Conservation (phyloP, 2,888 invertebrate species). For the Leucoptera coffeella region DNA sequence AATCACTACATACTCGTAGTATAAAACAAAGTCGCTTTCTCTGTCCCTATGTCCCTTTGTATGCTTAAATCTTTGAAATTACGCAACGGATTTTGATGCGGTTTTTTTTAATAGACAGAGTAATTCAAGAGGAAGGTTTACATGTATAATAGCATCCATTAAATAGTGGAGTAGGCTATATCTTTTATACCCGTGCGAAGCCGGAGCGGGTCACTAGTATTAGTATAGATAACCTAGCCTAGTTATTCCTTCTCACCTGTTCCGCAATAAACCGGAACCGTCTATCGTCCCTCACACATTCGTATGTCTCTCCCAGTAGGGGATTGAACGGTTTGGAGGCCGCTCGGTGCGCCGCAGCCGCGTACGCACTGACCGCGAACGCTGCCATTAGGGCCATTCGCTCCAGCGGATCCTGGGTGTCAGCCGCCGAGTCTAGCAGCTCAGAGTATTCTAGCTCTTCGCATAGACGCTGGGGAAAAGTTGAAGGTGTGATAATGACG, state of each 20-base stretch:
- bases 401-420: constrained; percentile 58
- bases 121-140: no score
- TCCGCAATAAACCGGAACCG: constrained; percentile 64
- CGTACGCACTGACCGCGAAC: constrained; percentile 77
- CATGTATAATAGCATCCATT: no score
- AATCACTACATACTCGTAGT: no score
- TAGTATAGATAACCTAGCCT: no score
- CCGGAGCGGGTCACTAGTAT: no score
- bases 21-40: no score
- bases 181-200: no score
- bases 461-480: constrained; percentile 57
- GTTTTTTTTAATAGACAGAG: no score
- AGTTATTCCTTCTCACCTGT: constrained; percentile 2
- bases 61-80: no score
- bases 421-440: constrained; percentile 68
- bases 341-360: constrained; percentile 65
- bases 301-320: constrained; percentile 75
- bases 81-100: no score
- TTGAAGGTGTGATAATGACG: not conserved
- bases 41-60: no score
- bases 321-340: constrained; percentile 85
- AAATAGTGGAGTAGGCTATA: no score
- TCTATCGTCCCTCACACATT: constrained; percentile 70
- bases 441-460: constrained; percentile 82
- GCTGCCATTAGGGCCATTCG: constrained; percentile 72